Base-by-base conservation (phyloP, 2,797 vertebrate species). In the Craterocephalus amniculus region DNA sequence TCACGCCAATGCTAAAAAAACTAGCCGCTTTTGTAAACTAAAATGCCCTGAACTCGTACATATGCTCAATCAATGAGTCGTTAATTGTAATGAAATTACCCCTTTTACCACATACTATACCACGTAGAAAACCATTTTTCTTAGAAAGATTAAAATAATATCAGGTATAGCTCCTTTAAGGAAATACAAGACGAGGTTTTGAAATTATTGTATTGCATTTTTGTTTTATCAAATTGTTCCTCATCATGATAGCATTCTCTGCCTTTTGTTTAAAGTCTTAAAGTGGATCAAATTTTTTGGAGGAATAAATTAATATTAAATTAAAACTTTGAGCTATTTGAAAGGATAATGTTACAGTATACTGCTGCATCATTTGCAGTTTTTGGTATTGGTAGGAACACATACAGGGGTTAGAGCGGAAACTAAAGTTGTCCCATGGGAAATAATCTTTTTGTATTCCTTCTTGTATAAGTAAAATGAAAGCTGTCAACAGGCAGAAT, bases 171-270 rank as follows among this genome's bases (percentile, higher is more conserved):
- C n/a, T n/a, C n/a, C 4, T 54, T 29, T 48, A 63, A n/a, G 27
- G 38, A 48, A 62, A 26, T 40, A 58, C 6, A 10, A 58, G 62
- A 71, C 20, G 4, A 67, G 24, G 29, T 20, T 58, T 57, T 63
- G 26, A 35, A 4, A 34, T 36, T 48, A 14, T 20, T 51, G 0
- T 45, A 22, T 64, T 83, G 45, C 67, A 35, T 26, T 24, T 16
- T 22, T 67, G 66, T 82, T 85, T 72, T 60, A 79, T 76, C 78
- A 77, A 26, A 76, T 13, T 29, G 43, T 52, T 32, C 35, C 24
- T 32, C 27, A 58, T 58, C 8, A 45, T 29, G 32, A 63, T 4
- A 36, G 0, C n/a, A 22, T n/a, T 27, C 16, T 62, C 6, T 56
- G 14, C 35, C 66, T 36, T 80, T 55, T 49, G 1, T 56, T 72